Evolutionary conservation across 1,140 invertebrate species (phyloP), one percentile per base, ranked within the genome.

Genomic region (Aphelenchoides besseyi): DNA sequence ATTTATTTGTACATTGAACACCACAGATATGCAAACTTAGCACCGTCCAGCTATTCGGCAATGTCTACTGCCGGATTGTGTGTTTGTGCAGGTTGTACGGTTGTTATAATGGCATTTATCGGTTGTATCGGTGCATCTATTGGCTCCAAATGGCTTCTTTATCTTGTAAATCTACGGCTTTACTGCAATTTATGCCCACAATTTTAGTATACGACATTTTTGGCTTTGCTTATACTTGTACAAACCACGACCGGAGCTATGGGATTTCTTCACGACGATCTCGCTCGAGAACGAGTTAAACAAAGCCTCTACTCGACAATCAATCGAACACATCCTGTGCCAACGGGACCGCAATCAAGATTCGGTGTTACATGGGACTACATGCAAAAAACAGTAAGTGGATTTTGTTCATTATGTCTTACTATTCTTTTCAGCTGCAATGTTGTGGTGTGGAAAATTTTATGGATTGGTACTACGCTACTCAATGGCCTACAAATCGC

Each of bases 361-460:
- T 52, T 76, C 28, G 26, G 63, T n/a, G 59, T 75, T 41, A 75
- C 78, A 2, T 80, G 78, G 77, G 70, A 76, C 63, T 48, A 78
- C 48, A 78, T 81, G 79, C 64, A 77, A 18, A 2, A 61, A 29
- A 59, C 54, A n/a, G 74, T 78, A 28, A 73, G 69, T 37, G 16
- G 26, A 36, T 74, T 57, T 28, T 26, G 36, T 37, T 35, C 12
- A 1, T 29, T 63, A 36, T 16, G 9, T 41, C 18, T 2, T 54
- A n/a, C 26, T 3, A 35, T 62, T 26, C 1, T 79, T 82, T 78
- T n/a, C 61, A 82, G 80, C 54, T 82, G 3, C 52, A 82, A 36
- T 82, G 80, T 59, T 82, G 80, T 48, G 80, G 80, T 9, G 81
- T 82, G 5, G 71, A 79, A 35, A 76, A 63, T 37, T 80, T 70